A percentile compares a stretch with the other conserved stretches of the same genome.
Evolutionary conservation across 2,888 invertebrate species (phyloP).

Genomic region (Molanna angustata): DNA sequence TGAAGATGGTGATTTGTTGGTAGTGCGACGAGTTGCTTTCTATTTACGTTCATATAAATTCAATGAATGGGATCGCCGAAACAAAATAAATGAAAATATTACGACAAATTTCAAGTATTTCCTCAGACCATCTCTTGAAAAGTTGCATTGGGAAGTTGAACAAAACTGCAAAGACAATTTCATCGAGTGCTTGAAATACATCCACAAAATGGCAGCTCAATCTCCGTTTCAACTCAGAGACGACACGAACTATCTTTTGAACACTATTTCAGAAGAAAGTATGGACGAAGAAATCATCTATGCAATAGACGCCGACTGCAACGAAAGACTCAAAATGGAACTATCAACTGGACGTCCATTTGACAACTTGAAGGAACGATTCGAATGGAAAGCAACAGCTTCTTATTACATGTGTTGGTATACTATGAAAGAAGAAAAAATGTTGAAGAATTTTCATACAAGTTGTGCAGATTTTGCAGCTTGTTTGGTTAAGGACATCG

Average conservation of each 20-base stretch:
- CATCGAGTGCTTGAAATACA: conserved; percentile 55
- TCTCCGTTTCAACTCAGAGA: conserved; percentile 50
- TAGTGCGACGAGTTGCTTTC: conserved; percentile 60
- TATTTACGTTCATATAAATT: conserved; percentile 62
- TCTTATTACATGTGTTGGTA: conserved; percentile 69
- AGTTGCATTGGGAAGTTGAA: conserved; percentile 60
- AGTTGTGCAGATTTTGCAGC: conserved; percentile 61
- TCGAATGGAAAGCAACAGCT: conserved; percentile 61
- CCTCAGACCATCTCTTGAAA: conserved; percentile 53
- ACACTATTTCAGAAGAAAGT: background rate
- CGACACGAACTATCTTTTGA: conserved; percentile 50
- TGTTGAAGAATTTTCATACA: conserved; percentile 54
- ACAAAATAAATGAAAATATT: conserved; percentile 39
- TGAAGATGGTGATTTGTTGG: no score
- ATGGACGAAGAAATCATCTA: background rate
- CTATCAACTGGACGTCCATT: conserved; percentile 52
- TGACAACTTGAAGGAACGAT: conserved; percentile 56
- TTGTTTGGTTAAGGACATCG: conserved; percentile 49
- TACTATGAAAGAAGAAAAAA: conserved; percentile 55
- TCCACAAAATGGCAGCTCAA: conserved; percentile 43
- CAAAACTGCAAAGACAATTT: conserved; percentile 55
- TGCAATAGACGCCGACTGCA: conserved; percentile 49
- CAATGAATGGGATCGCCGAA: conserved; percentile 59
- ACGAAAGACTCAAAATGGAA: conserved; percentile 44
- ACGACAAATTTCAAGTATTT: conserved; percentile 45